Evolutionary conservation across 2,113 vertebrate genomes (phyloP), one percentile per base, ranked within the genome.

Genomic region (Cochlearius cochlearius): DNA sequence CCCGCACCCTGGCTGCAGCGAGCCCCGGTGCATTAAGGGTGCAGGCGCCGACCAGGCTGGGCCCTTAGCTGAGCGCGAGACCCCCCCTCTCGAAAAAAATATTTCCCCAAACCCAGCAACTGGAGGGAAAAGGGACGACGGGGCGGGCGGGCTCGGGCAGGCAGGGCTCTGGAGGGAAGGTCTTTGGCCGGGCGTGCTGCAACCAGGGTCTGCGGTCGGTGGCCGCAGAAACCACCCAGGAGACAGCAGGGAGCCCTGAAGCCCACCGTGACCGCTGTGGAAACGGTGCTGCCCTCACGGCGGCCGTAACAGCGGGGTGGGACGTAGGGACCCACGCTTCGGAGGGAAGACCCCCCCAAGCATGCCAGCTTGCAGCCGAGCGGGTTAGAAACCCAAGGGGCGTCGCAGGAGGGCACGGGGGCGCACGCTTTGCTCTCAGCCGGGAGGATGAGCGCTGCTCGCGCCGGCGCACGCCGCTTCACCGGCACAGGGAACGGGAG

Each of bases 391-490:
- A 34, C 8, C 23, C 23, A 26, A 47, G 56, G 58, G 20, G 34
- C 5, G 49, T 23, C 39, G 38, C 7, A 26, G 68, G 43, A 71
- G 36, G 15, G 80, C 43, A 45, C 5, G 26, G 23, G 67, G 25
- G 25, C 32, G 86, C n/a, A 56, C 15, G 7, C 39, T 50, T 67
- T 10, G 39, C 45, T 59, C 32, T 26, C 6, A 3, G 34, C 34
- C 18, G 7, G 39, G 27, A 18, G 9, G 32, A 34, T 1, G 9
- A 63, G 47, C 66, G 22, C 53, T 39, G 64, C 55, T 12, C 55
- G 22, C 9, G 0, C 14, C 0, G 9, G 56, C 30, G 59, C 29
- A 18, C 0, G 8, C 50, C 41, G n/a, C n/a, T 43, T 52, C 13
- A 25, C 45, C 27, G 47, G 34, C 47, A 7, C 29, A n/a, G 56